Evolutionary conservation across 2,113 vertebrate genomes (phyloP).

Genomic region (Hymenochirus boettgeri): DNA sequence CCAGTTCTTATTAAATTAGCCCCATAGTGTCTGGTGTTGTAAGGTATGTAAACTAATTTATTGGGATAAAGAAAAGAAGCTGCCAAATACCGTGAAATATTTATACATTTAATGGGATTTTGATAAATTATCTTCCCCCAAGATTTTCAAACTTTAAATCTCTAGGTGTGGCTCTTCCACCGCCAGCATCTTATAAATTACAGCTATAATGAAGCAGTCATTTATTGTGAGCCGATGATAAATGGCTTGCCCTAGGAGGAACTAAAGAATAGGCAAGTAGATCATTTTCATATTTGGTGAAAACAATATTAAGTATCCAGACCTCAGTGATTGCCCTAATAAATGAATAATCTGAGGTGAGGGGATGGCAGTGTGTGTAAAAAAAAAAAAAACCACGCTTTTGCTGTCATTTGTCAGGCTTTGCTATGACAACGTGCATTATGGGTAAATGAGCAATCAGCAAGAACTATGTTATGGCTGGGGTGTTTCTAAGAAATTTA

Average conservation of each 20-base stretch:
- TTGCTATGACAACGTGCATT: slow-evolving; percentile 84
- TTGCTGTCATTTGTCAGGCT: slow-evolving; percentile 81
- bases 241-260: slow-evolving; percentile 81
- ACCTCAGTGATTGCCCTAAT: slow-evolving; percentile 78
- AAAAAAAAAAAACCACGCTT: slow-evolving; percentile 77
- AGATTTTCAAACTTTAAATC: slow-evolving; percentile 81
- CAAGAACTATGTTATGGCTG: slow-evolving; percentile 82
- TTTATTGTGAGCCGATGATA: slow-evolving; percentile 79
- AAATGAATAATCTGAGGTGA: slow-evolving; percentile 86
- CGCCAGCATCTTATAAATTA: slow-evolving; percentile 83
- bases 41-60: slow-evolving; percentile 29
- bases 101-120: slow-evolving; percentile 39
- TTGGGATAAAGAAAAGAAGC: slow-evolving; percentile 43
- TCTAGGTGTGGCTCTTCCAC: slow-evolving; percentile 78
- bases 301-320: slow-evolving; percentile 82
- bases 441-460: slow-evolving; percentile 88
- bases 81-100: slow-evolving; percentile 51
- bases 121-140: slow-evolving; percentile 81
- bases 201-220: slow-evolving; percentile 82
- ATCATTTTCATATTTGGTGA: slow-evolving; percentile 91
- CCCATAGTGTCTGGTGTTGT: slow-evolving; percentile 46
- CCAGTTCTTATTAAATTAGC: too few species aligned
- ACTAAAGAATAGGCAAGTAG: slow-evolving; percentile 80
- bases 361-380: slow-evolving; percentile 80
- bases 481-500: slow-evolving; percentile 79